Percentiles rank a stretch among this genome's conserved stretches.
Evolutionary conservation across 1,140 invertebrate genomes (phyloP).

Genomic region (Drosophila ogumai): DNA sequence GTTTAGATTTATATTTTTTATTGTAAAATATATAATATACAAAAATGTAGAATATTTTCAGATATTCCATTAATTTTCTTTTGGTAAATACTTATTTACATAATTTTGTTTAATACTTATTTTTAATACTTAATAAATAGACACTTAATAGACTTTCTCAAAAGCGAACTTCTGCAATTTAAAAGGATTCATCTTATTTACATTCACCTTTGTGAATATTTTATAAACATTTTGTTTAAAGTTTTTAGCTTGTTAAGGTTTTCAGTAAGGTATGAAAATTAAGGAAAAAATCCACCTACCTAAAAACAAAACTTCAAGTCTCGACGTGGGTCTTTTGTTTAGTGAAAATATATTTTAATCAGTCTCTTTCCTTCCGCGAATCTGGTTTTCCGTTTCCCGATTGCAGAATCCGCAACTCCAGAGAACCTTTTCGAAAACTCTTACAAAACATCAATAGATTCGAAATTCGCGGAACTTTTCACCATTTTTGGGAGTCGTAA

Average conservation of each 20-base stretch:
- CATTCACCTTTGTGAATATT: background rate
- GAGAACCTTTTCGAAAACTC: conserved; percentile 28
- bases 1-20: too few species aligned
- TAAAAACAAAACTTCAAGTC: background rate
- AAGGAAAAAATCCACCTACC: too few species aligned
- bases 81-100: too few species aligned
- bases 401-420: conserved; percentile 18
- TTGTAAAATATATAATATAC: too few species aligned
- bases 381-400: conserved; percentile 5
- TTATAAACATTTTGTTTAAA: too few species aligned
- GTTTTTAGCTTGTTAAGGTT: background rate
- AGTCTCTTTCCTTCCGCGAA: conserved; percentile 16
- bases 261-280: background rate
- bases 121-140: too few species aligned
- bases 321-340: background rate
- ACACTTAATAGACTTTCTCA: background rate
- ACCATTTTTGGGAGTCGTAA: conserved; percentile 53
- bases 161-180: background rate
- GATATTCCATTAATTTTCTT: too few species aligned
- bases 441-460: conserved; percentile 15
- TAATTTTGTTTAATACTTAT: too few species aligned
- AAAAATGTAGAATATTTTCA: too few species aligned
- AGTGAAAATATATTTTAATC: conserved; percentile 10
- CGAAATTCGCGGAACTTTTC: conserved; percentile 57
- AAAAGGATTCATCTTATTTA: background rate